These are phyloP conservation scores for Lamellibrachia luymesi DNA, from an alignment of 1,140 invertebrate genomes.

Conservation along the genomic window DNA sequence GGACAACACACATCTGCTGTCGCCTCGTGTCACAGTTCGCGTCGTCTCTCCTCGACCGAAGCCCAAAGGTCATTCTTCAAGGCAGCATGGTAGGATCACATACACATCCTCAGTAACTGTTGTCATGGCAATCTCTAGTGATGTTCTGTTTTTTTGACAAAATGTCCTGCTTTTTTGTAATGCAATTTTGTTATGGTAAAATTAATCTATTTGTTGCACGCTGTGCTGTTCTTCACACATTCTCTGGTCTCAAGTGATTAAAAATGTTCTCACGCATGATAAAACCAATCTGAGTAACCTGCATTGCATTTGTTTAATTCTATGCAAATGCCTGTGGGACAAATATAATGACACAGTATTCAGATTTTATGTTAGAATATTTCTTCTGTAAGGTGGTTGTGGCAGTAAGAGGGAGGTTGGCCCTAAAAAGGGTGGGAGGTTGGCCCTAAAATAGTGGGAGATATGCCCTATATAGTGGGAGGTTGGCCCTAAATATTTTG, in stretches of 20 bases:
- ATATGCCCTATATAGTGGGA: too few relatives aligned
- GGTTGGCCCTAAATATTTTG: too few relatives aligned
- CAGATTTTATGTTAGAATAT: too few relatives aligned
- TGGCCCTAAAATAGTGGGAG: too few relatives aligned
- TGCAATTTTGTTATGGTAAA: not conserved
- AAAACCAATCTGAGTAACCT: too few relatives aligned
- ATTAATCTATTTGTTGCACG: not conserved
- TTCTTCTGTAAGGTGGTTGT: too few relatives aligned
- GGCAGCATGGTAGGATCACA: constrained; percentile 12
- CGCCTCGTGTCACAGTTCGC: not conserved
- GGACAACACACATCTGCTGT: not conserved
- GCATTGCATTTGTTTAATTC: too few relatives aligned
- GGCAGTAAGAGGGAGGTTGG: too few relatives aligned
- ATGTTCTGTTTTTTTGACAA: not conserved
- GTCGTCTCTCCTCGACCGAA: not conserved
- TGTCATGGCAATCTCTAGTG: constrained; percentile 11
- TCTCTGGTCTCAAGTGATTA: not conserved
- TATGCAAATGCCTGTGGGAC: too few relatives aligned
- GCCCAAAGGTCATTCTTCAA: not conserved
- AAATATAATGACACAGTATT: too few relatives aligned
- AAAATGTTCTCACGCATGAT: not conserved
- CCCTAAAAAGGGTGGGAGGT: too few relatives aligned
- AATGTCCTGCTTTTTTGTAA: not conserved
- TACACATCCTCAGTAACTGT: constrained; percentile 27
- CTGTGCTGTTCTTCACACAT: not conserved